Percentiles rank a stretch among this genome's conserved stretches.
Conservation (phyloP, 2,113 vertebrate species). For the Lasiurus cinereus region DNA sequence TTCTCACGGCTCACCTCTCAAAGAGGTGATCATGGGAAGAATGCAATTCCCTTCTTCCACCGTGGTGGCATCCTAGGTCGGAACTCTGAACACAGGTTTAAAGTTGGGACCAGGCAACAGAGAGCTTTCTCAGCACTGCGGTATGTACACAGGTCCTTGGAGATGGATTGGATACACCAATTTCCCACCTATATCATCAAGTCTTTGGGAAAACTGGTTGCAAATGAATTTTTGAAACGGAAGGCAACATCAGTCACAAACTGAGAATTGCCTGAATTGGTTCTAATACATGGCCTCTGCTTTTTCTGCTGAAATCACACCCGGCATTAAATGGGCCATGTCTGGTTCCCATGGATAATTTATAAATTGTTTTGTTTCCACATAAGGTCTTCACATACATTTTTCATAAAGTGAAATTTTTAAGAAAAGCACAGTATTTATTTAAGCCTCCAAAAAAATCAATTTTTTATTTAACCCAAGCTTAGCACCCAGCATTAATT, state of each 20-base stretch:
- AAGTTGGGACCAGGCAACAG: neutral
- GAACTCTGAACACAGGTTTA: neutral
- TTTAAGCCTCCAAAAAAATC: neutral
- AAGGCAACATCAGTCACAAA: neutral
- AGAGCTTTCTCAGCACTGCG: fast-evolving
- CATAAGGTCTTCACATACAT: neutral
- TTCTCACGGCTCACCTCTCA: neutral
- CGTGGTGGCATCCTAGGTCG: too few species aligned
- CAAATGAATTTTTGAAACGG: neutral
- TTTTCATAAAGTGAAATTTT: conserved; percentile 19
- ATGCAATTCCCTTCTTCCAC: neutral
- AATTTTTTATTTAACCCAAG: conserved; percentile 10
- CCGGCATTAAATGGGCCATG: neutral
- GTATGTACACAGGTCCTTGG: fast-evolving
- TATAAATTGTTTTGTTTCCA: neutral
- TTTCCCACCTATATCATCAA: too few species aligned
- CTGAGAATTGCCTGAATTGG: neutral
- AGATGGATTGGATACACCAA: neutral
- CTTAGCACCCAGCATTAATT: neutral
- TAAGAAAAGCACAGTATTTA: neutral
- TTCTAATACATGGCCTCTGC: neutral
- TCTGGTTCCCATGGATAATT: neutral
- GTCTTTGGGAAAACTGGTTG: neutral
- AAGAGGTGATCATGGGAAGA: neutral
- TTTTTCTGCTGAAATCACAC: conserved; percentile 1